Conservation (phyloP, 2,888 invertebrate species). For the Hypolimnas misippus region DNA sequence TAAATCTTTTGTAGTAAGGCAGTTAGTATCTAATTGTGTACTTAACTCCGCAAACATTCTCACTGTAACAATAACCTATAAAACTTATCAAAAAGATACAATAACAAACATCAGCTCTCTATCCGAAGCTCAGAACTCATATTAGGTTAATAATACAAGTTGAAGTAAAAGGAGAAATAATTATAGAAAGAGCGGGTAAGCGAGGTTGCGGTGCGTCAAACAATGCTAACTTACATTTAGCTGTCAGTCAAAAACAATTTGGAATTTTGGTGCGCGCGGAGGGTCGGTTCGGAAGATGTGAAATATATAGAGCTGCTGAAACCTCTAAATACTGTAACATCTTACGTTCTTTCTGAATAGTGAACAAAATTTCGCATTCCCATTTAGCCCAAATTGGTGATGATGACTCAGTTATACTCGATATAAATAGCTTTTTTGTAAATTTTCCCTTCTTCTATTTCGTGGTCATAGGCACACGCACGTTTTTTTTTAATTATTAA, state of each 20-base stretch:
- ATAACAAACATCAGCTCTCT: slow-evolving; percentile 14
- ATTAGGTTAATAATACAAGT: slow-evolving; percentile 38
- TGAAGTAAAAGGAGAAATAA: slow-evolving; percentile 62
- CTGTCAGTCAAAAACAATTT: slow-evolving; percentile 85
- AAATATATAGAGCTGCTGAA: slow-evolving; percentile 60
- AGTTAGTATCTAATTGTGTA: too few species aligned
- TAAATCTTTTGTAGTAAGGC: too few species aligned
- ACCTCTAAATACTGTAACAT: not conserved
- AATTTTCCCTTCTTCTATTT: too few species aligned
- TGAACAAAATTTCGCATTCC: too few species aligned
- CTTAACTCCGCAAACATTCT: too few species aligned
- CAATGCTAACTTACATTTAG: slow-evolving; percentile 84
- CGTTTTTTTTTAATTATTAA: too few species aligned
- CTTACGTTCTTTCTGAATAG: not conserved
- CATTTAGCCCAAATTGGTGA: too few species aligned
- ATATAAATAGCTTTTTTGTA: too few species aligned
- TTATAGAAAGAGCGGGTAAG: slow-evolving; percentile 74
- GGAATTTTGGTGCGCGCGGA: slow-evolving; percentile 78
- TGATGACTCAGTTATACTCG: too few species aligned
- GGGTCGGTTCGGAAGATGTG: slow-evolving; percentile 68
- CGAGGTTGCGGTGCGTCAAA: slow-evolving; percentile 76
- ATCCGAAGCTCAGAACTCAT: slow-evolving; percentile 19
- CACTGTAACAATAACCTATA: too few species aligned
- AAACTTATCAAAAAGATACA: too few species aligned
- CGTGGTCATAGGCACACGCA: too few species aligned